Evolutionary conservation across 2,888 invertebrate genomes (phyloP).

Genomic region (Trichacis sp.): DNA sequence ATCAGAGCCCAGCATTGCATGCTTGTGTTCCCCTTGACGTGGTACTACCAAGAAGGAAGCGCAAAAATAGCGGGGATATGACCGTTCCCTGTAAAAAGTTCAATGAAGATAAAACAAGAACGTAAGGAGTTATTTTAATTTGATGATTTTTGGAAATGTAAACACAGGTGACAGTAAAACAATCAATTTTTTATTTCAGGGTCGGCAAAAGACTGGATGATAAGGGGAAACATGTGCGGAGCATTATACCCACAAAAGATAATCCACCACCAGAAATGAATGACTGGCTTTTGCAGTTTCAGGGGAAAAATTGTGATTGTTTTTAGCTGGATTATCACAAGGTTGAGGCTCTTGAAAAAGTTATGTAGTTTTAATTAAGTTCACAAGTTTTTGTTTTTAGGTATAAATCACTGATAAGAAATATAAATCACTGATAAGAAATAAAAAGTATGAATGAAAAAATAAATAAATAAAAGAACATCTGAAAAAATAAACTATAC

Average conservation of each 20-base stretch:
- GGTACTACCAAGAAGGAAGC: conserved; percentile 62
- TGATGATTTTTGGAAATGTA: too few relatives aligned
- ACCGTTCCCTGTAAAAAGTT: conserved; percentile 72
- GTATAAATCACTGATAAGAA: too few relatives aligned
- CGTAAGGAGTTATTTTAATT: too few relatives aligned
- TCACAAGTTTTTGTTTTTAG: too few relatives aligned
- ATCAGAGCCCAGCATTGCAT: conserved; percentile 59
- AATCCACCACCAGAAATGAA: conserved; percentile 83
- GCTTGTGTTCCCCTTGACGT: conserved; percentile 60
- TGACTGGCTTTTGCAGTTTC: conserved; percentile 81
- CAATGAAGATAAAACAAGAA: conserved; percentile 67
- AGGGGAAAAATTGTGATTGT: conserved; percentile 66
- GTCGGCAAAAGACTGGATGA: conserved; percentile 60
- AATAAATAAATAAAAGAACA: neutral
- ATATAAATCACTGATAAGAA: too few relatives aligned
- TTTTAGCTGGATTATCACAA: too few relatives aligned
- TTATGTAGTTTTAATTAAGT: too few relatives aligned
- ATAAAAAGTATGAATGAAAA: too few relatives aligned
- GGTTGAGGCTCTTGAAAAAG: too few relatives aligned
- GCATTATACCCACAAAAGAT: conserved; percentile 80
- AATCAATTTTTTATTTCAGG: conserved; percentile 50
- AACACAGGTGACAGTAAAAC: too few relatives aligned
- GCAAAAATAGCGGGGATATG: conserved; percentile 63
- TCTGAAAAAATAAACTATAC: neutral
- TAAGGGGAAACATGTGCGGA: conserved; percentile 67